These are phyloP conservation scores for Sus scrofa DNA, from an alignment of 2,113 vertebrate genomes.

Conservation along the genomic window DNA sequence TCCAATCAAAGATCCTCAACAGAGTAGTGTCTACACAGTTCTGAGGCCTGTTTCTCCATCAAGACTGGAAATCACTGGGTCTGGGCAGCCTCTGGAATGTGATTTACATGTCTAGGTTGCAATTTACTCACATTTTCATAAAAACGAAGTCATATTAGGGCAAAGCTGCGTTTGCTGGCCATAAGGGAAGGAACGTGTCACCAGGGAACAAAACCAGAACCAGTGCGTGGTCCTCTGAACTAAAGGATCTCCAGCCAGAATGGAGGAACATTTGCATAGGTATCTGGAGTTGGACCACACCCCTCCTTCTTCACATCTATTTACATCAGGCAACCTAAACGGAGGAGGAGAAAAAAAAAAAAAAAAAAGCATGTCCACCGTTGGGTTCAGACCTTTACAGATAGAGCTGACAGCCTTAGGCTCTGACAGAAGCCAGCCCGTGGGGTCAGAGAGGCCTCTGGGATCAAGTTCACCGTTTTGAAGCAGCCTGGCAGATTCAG, in stretches of 20 bases:
- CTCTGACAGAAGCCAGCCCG: neutral
- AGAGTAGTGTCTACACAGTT: neutral
- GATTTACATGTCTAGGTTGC: neutral
- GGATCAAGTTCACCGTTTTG: neutral
- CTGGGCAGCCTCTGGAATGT: neutral
- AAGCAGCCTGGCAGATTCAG: neutral
- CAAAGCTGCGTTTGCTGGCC: neutral
- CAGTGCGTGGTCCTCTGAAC: neutral
- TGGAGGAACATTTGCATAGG: neutral
- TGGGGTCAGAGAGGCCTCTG: neutral
- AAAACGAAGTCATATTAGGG: neutral
- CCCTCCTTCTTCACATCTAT: neutral
- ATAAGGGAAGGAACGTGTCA: neutral
- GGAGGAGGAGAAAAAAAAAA: neutral
- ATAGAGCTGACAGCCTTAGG: neutral
- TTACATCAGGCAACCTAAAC: constrained; percentile 41
- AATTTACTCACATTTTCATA: neutral
- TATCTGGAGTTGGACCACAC: neutral
- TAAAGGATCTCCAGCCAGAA: neutral
- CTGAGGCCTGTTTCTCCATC: neutral
- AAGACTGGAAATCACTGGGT: neutral
- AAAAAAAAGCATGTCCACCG: neutral
- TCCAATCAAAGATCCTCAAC: neutral
- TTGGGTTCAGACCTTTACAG: neutral
- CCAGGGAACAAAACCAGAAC: neutral